Base-by-base conservation (phyloP, 2,797 vertebrate species). In the Pseudochirops cupreus region DNA sequence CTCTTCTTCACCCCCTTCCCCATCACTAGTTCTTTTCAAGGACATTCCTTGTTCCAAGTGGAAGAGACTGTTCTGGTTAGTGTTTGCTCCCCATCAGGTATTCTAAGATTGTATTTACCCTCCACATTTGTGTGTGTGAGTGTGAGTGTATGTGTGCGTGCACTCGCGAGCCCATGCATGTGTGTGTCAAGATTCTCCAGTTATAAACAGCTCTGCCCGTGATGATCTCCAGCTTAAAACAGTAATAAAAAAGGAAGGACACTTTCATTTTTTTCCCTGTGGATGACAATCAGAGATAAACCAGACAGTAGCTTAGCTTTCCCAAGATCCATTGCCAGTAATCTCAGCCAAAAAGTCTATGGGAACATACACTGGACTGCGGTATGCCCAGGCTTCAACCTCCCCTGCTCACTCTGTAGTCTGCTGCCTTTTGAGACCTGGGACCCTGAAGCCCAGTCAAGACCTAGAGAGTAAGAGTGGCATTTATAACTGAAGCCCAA, bases 261-360 rank as follows among this genome's bases (percentile, higher is more conserved):
- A 53, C 31, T 82, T 94, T 97, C 97, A 96, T 97, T 98, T 97
- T 97, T 97, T 96, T 95, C 97, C 74, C 89, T 0, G 94, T 39
- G 91, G 94, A 97, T 0, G 97, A 97, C 97, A 98, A 96, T 94
- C 55, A 96, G 96, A 98, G 94, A 97, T 56, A 97, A 98, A 96
- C 95, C 98, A 97, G 96, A 92, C 29, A 87, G 74, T 87, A 87
- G 0, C 94, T 92, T 46, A 97, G 53, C 67, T 93, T 96, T 96
- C 96, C 94, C 91, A 93, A 95, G 92, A 91, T 58, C 93, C 52
- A 55, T 90, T 89, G 93, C 96, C 96, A 92, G 90, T 46, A 96
- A 96, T 53, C 92, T 52, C 50, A 31, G 96, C 96, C 94, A 96
- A 93, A 90, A 56, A 58, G 90, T 56, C 94, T 94, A 82, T 91